Evolutionary conservation across 2,797 vertebrate species (phyloP).

Genomic region (Macropus fuliginosus): DNA sequence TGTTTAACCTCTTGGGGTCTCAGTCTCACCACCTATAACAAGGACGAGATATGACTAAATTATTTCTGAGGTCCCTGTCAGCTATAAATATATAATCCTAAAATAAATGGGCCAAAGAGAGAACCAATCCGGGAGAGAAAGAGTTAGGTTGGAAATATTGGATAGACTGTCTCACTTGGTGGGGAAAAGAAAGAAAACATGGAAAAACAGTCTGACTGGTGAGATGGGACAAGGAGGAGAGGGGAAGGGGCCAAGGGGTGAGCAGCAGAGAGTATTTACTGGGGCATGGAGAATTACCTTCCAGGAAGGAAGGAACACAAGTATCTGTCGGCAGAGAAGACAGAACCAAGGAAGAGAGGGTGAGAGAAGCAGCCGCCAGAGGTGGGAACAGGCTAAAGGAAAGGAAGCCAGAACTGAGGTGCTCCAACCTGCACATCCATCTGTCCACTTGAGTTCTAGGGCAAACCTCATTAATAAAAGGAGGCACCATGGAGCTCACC

Average conservation of each 20-base stretch:
- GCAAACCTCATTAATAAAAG: constrained; percentile 78
- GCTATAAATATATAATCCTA: background rate
- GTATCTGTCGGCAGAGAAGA: background rate
- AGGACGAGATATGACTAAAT: background rate
- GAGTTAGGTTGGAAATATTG: background rate
- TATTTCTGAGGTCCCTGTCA: background rate
- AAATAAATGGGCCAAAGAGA: constrained; percentile 37
- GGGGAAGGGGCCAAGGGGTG: background rate
- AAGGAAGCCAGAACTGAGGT: constrained; percentile 62
- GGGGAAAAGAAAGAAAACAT: background rate
- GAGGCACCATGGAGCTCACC: constrained; percentile 44
- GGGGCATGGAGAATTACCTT: background rate
- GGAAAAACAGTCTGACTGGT: background rate
- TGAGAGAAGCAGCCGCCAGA: constrained; percentile 39
- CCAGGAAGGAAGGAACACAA: constrained; percentile 17
- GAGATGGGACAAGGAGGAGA: background rate
- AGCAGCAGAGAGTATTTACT: background rate
- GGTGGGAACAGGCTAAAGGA: background rate
- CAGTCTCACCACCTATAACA: background rate
- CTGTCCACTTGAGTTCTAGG: constrained; percentile 78
- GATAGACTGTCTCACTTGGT: background rate
- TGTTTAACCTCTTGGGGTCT: background rate
- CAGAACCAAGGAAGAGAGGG: constrained; percentile 4
- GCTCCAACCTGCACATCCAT: constrained; percentile 79
- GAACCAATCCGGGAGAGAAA: constrained; percentile 41